Conservation (phyloP, 2,113 vertebrate genomes). For the Ctenomys sociabilis region DNA sequence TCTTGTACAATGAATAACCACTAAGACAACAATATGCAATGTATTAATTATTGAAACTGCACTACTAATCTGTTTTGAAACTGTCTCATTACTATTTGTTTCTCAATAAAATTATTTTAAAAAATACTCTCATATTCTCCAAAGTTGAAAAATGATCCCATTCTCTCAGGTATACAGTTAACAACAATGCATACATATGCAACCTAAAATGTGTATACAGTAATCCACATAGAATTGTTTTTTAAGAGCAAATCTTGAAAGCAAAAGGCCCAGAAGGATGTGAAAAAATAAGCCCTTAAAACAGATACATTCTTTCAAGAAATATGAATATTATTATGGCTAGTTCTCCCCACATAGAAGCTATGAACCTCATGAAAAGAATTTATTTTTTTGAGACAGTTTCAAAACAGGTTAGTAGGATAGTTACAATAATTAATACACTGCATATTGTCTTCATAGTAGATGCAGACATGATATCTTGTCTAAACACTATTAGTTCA, state of each 20-base stretch:
- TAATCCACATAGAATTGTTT: background rate
- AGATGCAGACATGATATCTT: no score
- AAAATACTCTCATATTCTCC: background rate
- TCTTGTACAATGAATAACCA: no score
- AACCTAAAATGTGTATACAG: background rate
- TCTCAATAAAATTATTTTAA: no score
- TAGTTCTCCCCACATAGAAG: background rate
- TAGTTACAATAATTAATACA: no score
- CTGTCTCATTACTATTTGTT: no score
- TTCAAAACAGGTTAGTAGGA: no score
- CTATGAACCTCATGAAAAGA: background rate
- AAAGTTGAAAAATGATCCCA: background rate
- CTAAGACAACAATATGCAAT: no score
- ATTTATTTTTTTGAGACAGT: background rate
- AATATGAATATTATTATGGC: background rate
- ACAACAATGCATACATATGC: background rate
- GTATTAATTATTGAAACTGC: no score
- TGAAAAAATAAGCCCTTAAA: background rate
- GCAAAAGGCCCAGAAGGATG: background rate
- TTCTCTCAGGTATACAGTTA: background rate
- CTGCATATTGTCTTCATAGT: no score
- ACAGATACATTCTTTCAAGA: background rate
- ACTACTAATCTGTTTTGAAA: no score
- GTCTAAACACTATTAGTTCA: no score
- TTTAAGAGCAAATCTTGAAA: background rate